These are phyloP conservation scores for Netelia melanura DNA, from an alignment of 2,888 invertebrate genomes.

Conservation along the genomic window DNA sequence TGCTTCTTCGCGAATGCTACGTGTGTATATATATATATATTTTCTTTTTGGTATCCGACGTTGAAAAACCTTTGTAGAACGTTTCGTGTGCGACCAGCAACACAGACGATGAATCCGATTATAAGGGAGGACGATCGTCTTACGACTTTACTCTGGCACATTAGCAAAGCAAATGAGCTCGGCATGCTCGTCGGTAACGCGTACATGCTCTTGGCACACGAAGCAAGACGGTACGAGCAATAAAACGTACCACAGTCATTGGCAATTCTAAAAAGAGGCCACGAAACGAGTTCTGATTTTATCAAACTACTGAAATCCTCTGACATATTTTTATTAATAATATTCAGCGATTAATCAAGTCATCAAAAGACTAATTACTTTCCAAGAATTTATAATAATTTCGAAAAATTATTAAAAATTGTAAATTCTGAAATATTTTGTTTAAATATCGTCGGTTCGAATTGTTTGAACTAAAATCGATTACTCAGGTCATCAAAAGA, in stretches of 20 bases:
- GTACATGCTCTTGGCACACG: slow-evolving; percentile 72
- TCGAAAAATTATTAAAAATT: too few relatives aligned
- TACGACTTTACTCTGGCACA: slow-evolving; percentile 60
- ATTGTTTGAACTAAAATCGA: too few relatives aligned
- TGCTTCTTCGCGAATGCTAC: neutral
- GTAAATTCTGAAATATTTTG: too few relatives aligned
- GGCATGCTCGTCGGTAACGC: slow-evolving; percentile 63
- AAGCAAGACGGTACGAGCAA: slow-evolving; percentile 70
- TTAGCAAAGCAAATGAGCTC: slow-evolving; percentile 81
- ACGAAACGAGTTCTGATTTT: neutral
- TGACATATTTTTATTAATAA: neutral
- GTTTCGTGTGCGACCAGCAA: slow-evolving; percentile 20
- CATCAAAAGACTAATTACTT: too few relatives aligned
- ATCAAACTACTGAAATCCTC: neutral
- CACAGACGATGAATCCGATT: slow-evolving; percentile 58
- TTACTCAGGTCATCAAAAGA: too few relatives aligned
- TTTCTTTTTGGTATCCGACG: neutral
- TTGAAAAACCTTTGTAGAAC: slow-evolving; percentile 21
- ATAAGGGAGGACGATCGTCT: slow-evolving; percentile 45
- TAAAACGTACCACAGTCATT: slow-evolving; percentile 10
- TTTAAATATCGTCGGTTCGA: too few relatives aligned
- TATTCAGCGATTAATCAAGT: too few relatives aligned
- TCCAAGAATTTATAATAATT: too few relatives aligned
- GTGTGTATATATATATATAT: neutral
- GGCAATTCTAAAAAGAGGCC: slow-evolving; percentile 2